Conservation (phyloP, 2,113 vertebrate species). For the Eublepharis macularius region DNA sequence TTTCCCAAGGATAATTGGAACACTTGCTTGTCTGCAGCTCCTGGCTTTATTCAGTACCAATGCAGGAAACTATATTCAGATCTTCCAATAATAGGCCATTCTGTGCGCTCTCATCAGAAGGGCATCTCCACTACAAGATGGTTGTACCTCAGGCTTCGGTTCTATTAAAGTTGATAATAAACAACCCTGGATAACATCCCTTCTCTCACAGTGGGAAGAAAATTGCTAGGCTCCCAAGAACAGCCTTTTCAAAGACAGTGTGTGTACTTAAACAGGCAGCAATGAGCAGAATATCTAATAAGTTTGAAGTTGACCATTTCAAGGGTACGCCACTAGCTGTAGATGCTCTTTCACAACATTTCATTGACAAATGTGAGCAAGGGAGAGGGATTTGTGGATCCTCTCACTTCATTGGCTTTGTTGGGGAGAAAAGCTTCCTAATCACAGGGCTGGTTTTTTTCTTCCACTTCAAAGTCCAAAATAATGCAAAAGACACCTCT, state of each 20-base stretch:
- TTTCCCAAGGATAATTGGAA: conserved; percentile 10
- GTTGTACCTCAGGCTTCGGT: conserved; percentile 23
- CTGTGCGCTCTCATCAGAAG: not conserved
- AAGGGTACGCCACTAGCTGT: conserved; percentile 33
- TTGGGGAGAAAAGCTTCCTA: conserved; percentile 7
- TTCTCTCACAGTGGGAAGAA: conserved; percentile 19
- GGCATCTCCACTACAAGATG: not conserved
- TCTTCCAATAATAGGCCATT: conserved; percentile 3
- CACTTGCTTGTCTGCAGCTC: not conserved
- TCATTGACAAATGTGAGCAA: conserved; percentile 42
- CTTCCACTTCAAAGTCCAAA: conserved; percentile 7
- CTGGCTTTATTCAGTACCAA: conserved; percentile 11
- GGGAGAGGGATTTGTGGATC: conserved; percentile 5
- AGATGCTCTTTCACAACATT: conserved; percentile 33
- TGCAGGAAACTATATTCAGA: not conserved
- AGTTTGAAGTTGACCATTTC: conserved; percentile 35
- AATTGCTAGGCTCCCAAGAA: conserved; percentile 36
- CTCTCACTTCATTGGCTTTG: conserved; percentile 43
- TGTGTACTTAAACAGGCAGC: conserved; percentile 3
- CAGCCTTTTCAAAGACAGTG: conserved; percentile 22
- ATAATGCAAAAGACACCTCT: conserved; percentile 21
- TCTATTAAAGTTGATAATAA: conserved; percentile 40
- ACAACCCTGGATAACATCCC: conserved; percentile 36
- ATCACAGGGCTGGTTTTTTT: conserved; percentile 46
- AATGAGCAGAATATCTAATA: conserved; percentile 22